These are phyloP conservation scores for Dendrocopos noguchii DNA, from an alignment of 2,113 vertebrate species.

Conservation along the genomic window DNA sequence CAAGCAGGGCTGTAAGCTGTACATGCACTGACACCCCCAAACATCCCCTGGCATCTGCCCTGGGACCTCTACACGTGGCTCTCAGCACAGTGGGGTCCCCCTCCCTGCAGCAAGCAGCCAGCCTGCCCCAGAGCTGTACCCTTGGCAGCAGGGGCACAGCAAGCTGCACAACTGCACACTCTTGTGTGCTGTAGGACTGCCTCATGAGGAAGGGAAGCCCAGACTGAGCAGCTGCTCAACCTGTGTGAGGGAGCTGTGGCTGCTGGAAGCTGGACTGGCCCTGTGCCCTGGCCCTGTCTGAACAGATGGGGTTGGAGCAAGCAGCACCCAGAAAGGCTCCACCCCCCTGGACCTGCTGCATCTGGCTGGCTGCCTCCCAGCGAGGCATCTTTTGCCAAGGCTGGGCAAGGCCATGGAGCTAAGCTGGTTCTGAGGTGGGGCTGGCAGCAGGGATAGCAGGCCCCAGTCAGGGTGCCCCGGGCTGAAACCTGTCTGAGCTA, in stretches of 20 bases:
- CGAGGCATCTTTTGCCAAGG: background rate
- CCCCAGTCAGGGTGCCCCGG: accelerated
- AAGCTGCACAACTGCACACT: background rate
- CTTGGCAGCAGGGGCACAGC: background rate
- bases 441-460: background rate
- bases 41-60: background rate
- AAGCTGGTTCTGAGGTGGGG: background rate
- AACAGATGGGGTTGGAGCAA: background rate
- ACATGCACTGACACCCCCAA: background rate
- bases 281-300: background rate
- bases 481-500: background rate
- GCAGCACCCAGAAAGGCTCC: background rate
- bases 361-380: background rate
- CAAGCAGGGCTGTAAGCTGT: background rate
- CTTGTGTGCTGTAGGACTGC: background rate
- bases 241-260: background rate
- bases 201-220: background rate
- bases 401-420: background rate
- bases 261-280: background rate
- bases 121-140: background rate
- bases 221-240: background rate
- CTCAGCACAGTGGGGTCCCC: background rate
- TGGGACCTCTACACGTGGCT: too few relatives aligned
- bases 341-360: background rate
- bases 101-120: background rate